These are phyloP conservation scores for Takifugu bimaculatus DNA, from an alignment of 2,113 vertebrate genomes.

Conservation along the genomic window DNA sequence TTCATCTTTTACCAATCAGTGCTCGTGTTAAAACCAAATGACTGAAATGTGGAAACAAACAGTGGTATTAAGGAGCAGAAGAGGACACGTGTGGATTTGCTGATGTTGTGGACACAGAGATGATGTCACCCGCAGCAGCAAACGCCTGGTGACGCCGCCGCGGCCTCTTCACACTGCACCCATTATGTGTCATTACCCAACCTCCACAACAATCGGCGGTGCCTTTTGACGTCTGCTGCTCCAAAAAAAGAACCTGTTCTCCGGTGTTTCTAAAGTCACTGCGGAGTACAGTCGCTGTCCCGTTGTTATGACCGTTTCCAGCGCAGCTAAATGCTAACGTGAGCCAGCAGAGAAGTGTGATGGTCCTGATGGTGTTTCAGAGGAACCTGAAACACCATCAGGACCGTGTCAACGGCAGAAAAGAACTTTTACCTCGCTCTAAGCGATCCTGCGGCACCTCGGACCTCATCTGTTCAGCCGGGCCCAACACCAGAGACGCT, in stretches of 20 bases:
- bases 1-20: too few relatives aligned
- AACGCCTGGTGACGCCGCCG: slow-evolving; percentile 15
- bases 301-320: too few relatives aligned
- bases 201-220: slow-evolving; percentile 24
- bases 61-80: too few relatives aligned
- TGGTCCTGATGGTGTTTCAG: too few relatives aligned
- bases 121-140: slow-evolving; percentile 25
- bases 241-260: background rate
- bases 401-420: too few relatives aligned
- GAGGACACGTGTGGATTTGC: too few relatives aligned
- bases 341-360: background rate
- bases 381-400: background rate
- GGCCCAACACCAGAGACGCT: slow-evolving; percentile 21
- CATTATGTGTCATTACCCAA: slow-evolving; percentile 21
- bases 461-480: slow-evolving; percentile 61
- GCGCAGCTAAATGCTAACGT: too few relatives aligned
- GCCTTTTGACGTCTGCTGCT: too few relatives aligned
- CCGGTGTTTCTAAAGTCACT: too few relatives aligned
- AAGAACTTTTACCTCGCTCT: slow-evolving; percentile 58
- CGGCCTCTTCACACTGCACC: slow-evolving; percentile 2
- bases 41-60: too few relatives aligned
- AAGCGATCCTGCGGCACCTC: slow-evolving; percentile 32
- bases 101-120: background rate
- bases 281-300: too few relatives aligned
- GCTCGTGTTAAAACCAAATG: too few relatives aligned